Evolutionary conservation across 2,113 vertebrate species (phyloP), one percentile per base, ranked within the genome.

Genomic region (Nanger granti): DNA sequence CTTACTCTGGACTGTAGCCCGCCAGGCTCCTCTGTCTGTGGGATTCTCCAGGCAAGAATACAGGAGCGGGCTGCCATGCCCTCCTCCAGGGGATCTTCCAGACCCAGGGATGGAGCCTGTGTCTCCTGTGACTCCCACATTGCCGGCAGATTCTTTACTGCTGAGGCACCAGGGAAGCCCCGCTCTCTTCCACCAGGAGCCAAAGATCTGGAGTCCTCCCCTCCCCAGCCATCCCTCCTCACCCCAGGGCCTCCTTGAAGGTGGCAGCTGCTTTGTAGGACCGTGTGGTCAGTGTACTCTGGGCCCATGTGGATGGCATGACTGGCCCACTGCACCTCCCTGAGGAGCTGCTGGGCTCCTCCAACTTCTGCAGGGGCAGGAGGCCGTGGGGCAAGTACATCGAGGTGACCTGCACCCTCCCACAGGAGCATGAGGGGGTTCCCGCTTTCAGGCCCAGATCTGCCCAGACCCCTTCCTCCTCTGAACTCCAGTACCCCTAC

Each of bases 221-320:
- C 13, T 24, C 44, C 57, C 8, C 14, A 85, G 31, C 29, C 62
- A 37, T 31, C 49, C 29, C 15, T 34, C 8, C 96, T 95, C 28
- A 89, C 20, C 5, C 41, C 12, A 0, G 18, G 31, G 17, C 24
- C 64, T 66, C 7, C 20, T 89, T 66, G 79, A 60, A 96, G 93
- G 88, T 3, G 54, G 89, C 98, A 97, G 95, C 98, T 99, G 54
- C 97, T 99, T 34, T 99, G 99, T 96, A 99, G 99, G 89, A 99
- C 99, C 0, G 99, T 99, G 98, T 99, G 99, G 99, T 99, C 99
- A 0, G 98, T 98, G 0, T 98, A 79, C 98, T 99, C 99, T 0
- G 99, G 98, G 13, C 98, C 93, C 24, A 59, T 79, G 1, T 14
- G 44, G 5, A 88, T 7, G 0, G 98, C 93, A 97, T n/a, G 0